Base-by-base conservation (phyloP, 2,797 vertebrate species). In the Phoebastria nigripes region DNA sequence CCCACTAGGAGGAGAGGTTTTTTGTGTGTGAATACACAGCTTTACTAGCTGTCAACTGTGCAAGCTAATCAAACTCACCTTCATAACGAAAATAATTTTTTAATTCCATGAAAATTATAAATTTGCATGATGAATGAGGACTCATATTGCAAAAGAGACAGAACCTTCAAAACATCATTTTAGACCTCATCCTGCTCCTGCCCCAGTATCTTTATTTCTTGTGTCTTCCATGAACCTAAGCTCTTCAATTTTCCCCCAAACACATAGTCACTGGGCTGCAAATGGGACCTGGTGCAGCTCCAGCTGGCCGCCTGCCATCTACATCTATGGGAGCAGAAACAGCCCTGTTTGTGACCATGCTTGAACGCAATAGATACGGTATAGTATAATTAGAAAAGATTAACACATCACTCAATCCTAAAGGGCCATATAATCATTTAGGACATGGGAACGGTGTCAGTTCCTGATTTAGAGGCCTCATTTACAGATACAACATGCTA, bases 341-440 rank as follows among this genome's bases (percentile, higher is more conserved):
- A 74, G 65, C 46, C 79, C 58, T 69, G 22, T 39, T 92, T 0
- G 0, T 86, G 72, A 83, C 49, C 13, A 2, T 81, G 54, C 88
- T 62, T 72, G 86, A 92, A 89, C 2, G 31, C 31, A 54, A 79
- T 37, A 93, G 81, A 83, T 89, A 82, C 49, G 78, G 80, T 56
- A 65, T 3, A 87, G 82, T 31, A 51, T 69, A 93, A 89, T 89
- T 83, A 87, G 87, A 65, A 83, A 85, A 91, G 61, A 86, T 58
- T 74, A 81, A 89, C 78, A 85, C 67, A 92, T 63, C 35, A 73
- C 71, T 84, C 56, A 54, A 15, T 87, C 66, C 16, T 59, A 93
- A 84, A 94, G 91, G 74, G 51, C 88, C 93, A 76, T 87, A 86
- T 81, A 88, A 92, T 86, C 55, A 72, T 90, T 92, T 88, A 84